Evolutionary conservation across 2,888 invertebrate genomes (phyloP).

Genomic region (Gastrophysa polygoni): DNA sequence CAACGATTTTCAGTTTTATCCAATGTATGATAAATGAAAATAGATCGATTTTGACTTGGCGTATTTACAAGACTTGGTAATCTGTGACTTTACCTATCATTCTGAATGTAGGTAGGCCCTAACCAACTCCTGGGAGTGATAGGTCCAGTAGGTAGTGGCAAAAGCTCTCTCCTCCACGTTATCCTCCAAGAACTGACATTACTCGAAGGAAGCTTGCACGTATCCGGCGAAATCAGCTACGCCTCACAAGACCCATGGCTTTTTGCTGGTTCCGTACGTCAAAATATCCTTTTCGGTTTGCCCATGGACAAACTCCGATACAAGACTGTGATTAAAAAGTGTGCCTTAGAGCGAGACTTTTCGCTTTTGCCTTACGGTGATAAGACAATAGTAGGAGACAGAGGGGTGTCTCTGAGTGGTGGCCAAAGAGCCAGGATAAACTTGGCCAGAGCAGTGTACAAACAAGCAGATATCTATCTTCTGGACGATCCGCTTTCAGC

Average conservation of each 20-base stretch:
- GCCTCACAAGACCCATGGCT: constrained; percentile 90
- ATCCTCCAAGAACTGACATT: constrained; percentile 78
- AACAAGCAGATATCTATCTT: constrained; percentile 83
- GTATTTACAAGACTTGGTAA: no score
- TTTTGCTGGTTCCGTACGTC: constrained; percentile 81
- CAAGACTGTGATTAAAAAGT: constrained; percentile 71
- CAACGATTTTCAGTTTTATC: no score
- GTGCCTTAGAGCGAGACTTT: constrained; percentile 77
- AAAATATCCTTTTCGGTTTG: constrained; percentile 91
- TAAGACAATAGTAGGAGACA: constrained; percentile 82
- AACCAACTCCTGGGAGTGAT: constrained; percentile 66
- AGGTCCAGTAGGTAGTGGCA: constrained; percentile 72
- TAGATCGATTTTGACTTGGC: no score
- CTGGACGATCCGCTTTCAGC: constrained; percentile 92
- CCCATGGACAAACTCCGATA: constrained; percentile 69
- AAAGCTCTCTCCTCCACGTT: constrained; percentile 63
- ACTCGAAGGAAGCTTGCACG: constrained; percentile 67
- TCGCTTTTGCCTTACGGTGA: constrained; percentile 80
- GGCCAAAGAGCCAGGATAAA: constrained; percentile 90
- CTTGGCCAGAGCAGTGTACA: constrained; percentile 85
- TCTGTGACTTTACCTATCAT: no score
- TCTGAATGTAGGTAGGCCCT: constrained; percentile 54
- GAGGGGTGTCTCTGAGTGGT: constrained; percentile 78
- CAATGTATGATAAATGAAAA: no score
- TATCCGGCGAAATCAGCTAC: constrained; percentile 77